These are phyloP conservation scores for Meloidogyne chitwoodi DNA, from an alignment of 1,140 invertebrate species.

Conservation along the genomic window DNA sequence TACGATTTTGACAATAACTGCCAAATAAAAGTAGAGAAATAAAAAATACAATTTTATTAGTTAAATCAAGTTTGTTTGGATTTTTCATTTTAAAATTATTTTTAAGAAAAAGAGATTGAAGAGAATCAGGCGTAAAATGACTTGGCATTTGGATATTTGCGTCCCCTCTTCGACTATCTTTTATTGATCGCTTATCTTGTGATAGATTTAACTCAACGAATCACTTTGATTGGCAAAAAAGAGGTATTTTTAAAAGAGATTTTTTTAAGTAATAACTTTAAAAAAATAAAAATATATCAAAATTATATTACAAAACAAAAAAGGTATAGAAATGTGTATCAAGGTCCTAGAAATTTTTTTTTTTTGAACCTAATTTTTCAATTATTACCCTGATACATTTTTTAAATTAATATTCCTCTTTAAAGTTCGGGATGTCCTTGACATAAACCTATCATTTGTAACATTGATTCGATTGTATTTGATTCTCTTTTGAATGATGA, in stretches of 20 bases:
- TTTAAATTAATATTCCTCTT: not conserved
- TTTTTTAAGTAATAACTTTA: too few species aligned
- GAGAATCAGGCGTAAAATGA: not conserved
- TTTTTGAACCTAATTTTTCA: too few species aligned
- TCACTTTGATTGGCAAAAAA: too few species aligned
- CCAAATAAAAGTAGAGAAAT: not conserved
- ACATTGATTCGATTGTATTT: constrained; percentile 44
- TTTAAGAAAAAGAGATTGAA: not conserved
- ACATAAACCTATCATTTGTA: constrained; percentile 48
- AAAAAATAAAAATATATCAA: too few species aligned
- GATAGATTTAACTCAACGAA: too few species aligned
- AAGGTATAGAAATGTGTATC: too few species aligned
- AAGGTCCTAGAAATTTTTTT: too few species aligned
- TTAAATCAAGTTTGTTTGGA: not conserved
- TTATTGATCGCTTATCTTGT: not conserved
- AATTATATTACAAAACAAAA: too few species aligned
- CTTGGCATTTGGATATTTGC: not conserved
- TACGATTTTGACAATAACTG: not conserved
- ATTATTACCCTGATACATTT: not conserved
- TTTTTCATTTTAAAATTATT: not conserved
- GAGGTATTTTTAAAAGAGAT: too few species aligned
- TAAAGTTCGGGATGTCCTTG: constrained; percentile 40
- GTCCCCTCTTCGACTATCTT: not conserved
- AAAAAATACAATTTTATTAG: not conserved
- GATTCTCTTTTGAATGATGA: too few species aligned